Percentiles rank a stretch among this genome's conserved stretches.
phyloP scores from a whole-genome alignment of 2,797 vertebrate species.

The Catostomus latipinnis region DNA sequence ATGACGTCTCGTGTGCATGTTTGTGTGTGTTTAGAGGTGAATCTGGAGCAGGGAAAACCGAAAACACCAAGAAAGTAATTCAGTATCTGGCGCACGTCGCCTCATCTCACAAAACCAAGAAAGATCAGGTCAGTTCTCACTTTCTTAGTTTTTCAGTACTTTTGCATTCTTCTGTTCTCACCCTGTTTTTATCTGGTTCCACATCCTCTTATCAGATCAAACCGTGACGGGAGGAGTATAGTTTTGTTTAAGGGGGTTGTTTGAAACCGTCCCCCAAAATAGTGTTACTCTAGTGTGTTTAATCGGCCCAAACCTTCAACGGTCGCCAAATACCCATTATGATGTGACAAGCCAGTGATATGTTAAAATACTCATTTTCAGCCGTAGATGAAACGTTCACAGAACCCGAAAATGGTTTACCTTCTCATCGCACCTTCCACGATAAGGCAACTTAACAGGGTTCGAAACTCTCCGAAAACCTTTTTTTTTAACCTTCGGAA shows the following conservation, averaged over 20 bases:
- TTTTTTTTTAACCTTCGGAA: too few species aligned
- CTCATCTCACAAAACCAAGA: conserved; percentile 97
- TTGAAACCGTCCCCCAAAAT: background rate
- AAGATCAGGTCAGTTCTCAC: conserved; percentile 90
- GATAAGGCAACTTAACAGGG: too few species aligned
- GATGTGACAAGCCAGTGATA: too few species aligned
- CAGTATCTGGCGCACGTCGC: conserved; percentile 97
- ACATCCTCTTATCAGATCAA: conserved; percentile 7
- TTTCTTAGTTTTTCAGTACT: too few species aligned
- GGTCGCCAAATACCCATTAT: too few species aligned
- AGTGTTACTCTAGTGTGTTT: too few species aligned
- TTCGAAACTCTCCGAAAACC: too few species aligned
- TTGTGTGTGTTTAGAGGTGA: conserved; percentile 83
- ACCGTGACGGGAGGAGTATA: background rate
- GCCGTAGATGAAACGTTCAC: too few species aligned
- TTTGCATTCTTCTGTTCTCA: conserved; percentile 45
- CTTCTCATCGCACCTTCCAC: too few species aligned
- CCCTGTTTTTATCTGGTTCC: background rate
- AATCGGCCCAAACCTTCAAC: too few species aligned
- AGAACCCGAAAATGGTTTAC: too few species aligned
- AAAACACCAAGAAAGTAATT: conserved; percentile 99
- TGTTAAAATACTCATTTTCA: too few species aligned
- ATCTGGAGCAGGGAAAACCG: conserved; percentile 96
- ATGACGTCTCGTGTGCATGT: background rate
- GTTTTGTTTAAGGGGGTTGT: background rate